These are phyloP conservation scores for Ptychochromis oligacanthus DNA, from an alignment of 2,113 vertebrate species.

Conservation along the genomic window DNA sequence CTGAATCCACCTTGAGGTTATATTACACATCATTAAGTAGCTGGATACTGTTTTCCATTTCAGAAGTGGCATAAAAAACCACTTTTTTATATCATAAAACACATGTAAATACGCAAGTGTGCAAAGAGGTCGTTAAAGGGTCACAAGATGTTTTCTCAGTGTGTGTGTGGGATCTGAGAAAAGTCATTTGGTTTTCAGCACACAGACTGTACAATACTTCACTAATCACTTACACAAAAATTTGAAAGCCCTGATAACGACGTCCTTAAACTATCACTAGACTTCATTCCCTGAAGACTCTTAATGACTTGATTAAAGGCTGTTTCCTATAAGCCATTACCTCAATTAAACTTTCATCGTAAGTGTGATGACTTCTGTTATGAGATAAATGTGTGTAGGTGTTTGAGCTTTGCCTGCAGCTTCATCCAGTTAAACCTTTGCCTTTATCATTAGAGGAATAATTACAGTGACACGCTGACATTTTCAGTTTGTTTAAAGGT, in stretches of 20 bases:
- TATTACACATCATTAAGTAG: not conserved
- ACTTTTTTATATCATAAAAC: not conserved
- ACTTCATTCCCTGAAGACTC: not conserved
- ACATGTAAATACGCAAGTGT: not conserved
- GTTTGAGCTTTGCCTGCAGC: not conserved
- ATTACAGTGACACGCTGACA: not conserved
- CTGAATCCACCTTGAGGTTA: not conserved
- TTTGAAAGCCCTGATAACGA: not conserved
- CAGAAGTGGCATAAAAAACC: not conserved
- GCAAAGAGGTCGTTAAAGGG: not conserved
- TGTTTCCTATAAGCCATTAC: slow-evolving; percentile 6
- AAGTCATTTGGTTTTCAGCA: not conserved
- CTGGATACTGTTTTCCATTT: not conserved
- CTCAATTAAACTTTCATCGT: slow-evolving; percentile 14
- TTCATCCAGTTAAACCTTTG: not conserved
- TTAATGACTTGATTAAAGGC: slow-evolving; percentile 5
- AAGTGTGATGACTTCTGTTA: not conserved
- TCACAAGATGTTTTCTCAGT: not conserved
- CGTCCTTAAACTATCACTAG: not conserved
- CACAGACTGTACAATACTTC: not conserved
- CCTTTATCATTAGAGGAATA: not conserved
- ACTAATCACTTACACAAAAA: not conserved
- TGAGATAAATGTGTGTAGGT: slow-evolving; percentile 8
- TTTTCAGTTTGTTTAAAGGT: not conserved
- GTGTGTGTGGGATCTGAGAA: not conserved